Evolutionary conservation across 2,113 vertebrate species (phyloP).

Genomic region (Oostethus manadensis): DNA sequence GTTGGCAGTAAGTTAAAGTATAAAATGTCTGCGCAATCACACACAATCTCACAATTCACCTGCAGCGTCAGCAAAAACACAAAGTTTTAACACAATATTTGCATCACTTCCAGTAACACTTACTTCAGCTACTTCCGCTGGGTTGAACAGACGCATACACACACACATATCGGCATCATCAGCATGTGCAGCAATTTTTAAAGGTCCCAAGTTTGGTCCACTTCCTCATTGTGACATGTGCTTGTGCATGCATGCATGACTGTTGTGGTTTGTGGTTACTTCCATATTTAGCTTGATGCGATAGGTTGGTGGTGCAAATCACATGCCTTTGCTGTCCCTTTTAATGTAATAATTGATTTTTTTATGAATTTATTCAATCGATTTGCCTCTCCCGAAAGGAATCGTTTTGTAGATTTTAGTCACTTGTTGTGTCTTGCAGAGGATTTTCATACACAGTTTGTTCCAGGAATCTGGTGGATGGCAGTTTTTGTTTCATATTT

Average conservation of each 20-base stretch:
- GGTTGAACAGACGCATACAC: neutral
- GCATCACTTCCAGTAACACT: constrained; percentile 22
- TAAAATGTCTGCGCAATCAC: neutral
- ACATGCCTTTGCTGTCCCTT: constrained; percentile 12
- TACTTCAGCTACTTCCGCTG: constrained; percentile 20
- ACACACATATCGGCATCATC: neutral
- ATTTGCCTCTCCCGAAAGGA: too few species aligned
- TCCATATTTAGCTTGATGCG: constrained; percentile 28
- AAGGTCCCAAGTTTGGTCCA: constrained; percentile 43
- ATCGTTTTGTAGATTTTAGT: too few species aligned
- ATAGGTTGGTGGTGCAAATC: constrained; percentile 19
- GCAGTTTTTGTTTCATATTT: too few species aligned
- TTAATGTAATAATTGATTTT: neutral
- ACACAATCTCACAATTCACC: neutral
- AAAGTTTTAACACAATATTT: neutral
- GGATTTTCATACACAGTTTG: too few species aligned
- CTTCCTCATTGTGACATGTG: constrained; percentile 55
- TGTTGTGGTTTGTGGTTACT: constrained; percentile 42
- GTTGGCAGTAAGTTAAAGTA: neutral
- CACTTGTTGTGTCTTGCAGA: too few species aligned
- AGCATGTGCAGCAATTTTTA: constrained; percentile 45
- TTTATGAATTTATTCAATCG: neutral
- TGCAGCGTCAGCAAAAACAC: neutral
- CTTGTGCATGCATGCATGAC: constrained; percentile 23
- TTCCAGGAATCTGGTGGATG: too few species aligned